Evolutionary conservation across 2,113 vertebrate species (phyloP), one percentile per base, ranked within the genome.

Genomic region (Rana temporaria): DNA sequence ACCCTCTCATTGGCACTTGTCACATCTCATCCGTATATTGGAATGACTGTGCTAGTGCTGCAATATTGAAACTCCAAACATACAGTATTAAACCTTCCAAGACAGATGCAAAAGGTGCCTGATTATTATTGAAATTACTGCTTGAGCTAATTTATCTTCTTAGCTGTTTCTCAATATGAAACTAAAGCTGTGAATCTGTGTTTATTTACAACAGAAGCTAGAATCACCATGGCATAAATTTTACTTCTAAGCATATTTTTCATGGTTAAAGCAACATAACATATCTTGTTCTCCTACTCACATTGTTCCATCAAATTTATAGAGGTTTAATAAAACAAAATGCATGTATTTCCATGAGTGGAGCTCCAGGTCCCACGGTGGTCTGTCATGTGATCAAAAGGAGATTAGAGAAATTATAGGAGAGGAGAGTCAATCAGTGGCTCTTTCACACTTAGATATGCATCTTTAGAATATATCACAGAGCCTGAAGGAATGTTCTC

Each of bases 1-100:
- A 30, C 71, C 80, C 62, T 34, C 53, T 75, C 80, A 82, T 75
- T 82, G 80, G 80, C 80, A 82, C 62, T 82, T 82, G 80, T 82
- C 80, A 82, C 80, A 75, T 82, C 64, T 67, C 71, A 75, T 75
- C 71, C 71, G 75, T 75, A 82, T 82, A 63, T 66, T 82, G 22
- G 79, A 67, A 74, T 67, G 62, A 75, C 53, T 75, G 26, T 74
- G 80, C 62, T 82, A 82, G 22, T 71, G 38, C 71, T 67, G 69
- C 48, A 65, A 66, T 82, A 75, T 57, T 48, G 71, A 59, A 42
- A 56, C 71, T 59, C 52, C 63, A 74, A 57, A 74, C 80, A 71
- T 14, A 24, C 26, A 42, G 26, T 74, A 66, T 75, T 65, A 75
- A 56, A 48, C 48, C 42, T 74, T 66, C 57, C 62, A 67, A 67